Conservation (phyloP, 2,797 vertebrate species). For the Clamator glandarius region DNA sequence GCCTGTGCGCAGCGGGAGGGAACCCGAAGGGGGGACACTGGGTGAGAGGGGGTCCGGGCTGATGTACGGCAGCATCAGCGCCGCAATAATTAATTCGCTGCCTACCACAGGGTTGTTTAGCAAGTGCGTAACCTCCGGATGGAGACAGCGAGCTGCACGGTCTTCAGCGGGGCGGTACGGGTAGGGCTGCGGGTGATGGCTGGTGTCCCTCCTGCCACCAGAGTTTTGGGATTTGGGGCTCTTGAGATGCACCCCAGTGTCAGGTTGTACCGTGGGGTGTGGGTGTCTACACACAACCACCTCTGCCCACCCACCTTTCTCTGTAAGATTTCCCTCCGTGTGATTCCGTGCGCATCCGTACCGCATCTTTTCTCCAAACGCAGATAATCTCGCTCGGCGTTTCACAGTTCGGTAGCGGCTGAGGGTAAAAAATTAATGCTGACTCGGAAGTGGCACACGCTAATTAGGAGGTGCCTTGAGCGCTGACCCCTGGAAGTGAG, state of each 20-base stretch:
- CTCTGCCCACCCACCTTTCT: accelerated
- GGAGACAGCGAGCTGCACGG: background rate
- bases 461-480: background rate
- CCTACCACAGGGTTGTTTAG: background rate
- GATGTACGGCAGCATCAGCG: background rate
- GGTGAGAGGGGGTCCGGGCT: background rate
- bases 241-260: background rate
- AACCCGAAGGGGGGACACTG: background rate
- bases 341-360: accelerated
- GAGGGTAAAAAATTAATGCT: background rate
- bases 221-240: too few relatives aligned
- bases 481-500: background rate
- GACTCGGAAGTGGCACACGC: background rate
- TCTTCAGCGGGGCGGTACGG: too few relatives aligned
- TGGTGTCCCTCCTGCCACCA: too few relatives aligned
- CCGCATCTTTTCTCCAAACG: background rate
- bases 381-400: background rate
- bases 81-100: background rate
- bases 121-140: background rate
- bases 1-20: background rate
- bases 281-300: background rate
- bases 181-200: too few relatives aligned
- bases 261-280: background rate
- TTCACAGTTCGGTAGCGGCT: background rate
- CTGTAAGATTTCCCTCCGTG: background rate